Percentiles rank a stretch among this genome's conserved stretches.
Conservation (phyloP, 1,140 invertebrate species). For the Arctopsyche grandis region DNA sequence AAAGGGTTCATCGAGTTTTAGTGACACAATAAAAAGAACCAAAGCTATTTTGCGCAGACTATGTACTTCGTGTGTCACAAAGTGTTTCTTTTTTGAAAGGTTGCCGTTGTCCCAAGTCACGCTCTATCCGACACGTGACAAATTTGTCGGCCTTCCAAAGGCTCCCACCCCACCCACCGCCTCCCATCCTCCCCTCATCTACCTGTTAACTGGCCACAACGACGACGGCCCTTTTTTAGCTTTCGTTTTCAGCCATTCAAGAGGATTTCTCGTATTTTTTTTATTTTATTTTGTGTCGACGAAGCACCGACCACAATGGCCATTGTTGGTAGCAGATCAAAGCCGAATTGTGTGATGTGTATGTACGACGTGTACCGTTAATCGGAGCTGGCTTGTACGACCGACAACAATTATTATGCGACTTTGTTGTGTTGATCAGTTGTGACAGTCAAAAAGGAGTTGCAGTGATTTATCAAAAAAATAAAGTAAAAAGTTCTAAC, state of each 20-base stretch:
- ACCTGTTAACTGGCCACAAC: not conserved
- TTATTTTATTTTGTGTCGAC: not conserved
- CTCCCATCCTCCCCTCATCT: not conserved
- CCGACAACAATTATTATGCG: not conserved
- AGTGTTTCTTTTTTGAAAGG: too few species aligned
- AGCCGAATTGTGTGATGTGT: not conserved
- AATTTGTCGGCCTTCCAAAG: constrained; percentile 24
- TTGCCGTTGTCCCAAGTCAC: too few species aligned
- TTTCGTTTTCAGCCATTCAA: constrained; percentile 26
- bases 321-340: constrained; percentile 20
- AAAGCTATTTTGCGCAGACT: too few species aligned
- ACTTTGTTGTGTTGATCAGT: not conserved
- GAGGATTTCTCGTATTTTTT: not conserved
- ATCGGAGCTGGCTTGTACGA: not conserved
- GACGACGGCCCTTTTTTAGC: not conserved
- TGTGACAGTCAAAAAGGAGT: not conserved
- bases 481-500: not conserved
- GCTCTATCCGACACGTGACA: constrained; percentile 33
- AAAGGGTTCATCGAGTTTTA: too few species aligned
- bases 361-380: not conserved
- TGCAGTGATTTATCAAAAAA: not conserved
- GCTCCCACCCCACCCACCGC: not conserved
- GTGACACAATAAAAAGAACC: too few species aligned
- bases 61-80: too few species aligned
- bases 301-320: not conserved